Percentiles rank a stretch among this genome's conserved stretches.
Conservation (phyloP, 2,113 vertebrate species). For the Lagopus muta region DNA sequence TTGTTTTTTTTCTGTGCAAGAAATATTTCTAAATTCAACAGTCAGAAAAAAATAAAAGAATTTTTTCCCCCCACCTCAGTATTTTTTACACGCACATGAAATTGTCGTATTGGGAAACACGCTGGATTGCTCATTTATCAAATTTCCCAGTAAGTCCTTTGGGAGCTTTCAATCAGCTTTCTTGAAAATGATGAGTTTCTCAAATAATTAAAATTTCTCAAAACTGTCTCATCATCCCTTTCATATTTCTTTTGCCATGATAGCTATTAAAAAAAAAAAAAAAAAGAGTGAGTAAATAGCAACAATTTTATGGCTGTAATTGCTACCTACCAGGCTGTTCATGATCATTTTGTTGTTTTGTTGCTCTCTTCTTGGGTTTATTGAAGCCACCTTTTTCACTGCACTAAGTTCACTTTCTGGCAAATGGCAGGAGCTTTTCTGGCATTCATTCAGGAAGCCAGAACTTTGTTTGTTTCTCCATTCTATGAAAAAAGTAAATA, state of each 20-base stretch:
- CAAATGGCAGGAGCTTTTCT: conserved; percentile 41
- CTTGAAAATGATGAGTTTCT: not conserved
- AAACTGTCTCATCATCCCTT: not conserved
- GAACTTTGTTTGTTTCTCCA: conserved; percentile 27
- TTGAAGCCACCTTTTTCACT: conserved; percentile 47
- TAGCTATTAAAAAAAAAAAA: not conserved
- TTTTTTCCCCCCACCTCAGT: fast-evolving
- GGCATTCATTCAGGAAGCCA: not conserved
- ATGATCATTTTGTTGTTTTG: conserved; percentile 52
- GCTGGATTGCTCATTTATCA: not conserved
- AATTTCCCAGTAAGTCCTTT: not conserved
- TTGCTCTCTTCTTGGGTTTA: conserved; percentile 32
- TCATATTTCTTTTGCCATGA: conserved; percentile 12
- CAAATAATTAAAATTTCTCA: not conserved
- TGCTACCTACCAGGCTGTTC: conserved; percentile 52
- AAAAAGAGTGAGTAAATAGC: not conserved
- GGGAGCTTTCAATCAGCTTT: not conserved
- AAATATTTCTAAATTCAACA: not conserved
- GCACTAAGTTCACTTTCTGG: conserved; percentile 48
- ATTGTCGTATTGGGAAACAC: not conserved
- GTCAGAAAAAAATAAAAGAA: not conserved
- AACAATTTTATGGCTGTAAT: conserved; percentile 6
- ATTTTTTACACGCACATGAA: not conserved
- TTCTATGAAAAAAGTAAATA: not conserved
- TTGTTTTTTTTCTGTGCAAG: not conserved